These are phyloP conservation scores for Plutomurus gul DNA, from an alignment of 1,140 invertebrate species.

Conservation along the genomic window DNA sequence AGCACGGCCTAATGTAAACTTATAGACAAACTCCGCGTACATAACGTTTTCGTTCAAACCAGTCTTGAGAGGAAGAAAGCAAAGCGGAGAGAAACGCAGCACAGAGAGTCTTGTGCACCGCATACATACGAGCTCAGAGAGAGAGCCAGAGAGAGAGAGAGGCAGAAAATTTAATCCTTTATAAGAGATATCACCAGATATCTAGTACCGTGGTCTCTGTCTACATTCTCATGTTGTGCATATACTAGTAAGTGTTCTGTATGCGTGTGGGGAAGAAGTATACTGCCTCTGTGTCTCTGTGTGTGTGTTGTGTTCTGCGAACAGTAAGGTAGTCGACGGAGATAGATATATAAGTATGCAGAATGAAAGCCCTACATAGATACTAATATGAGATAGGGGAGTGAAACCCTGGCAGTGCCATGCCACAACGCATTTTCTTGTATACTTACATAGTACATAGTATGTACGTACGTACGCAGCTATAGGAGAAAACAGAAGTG, in stretches of 20 bases:
- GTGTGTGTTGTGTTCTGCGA: not conserved
- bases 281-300: not conserved
- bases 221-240: no score
- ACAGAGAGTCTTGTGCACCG: no score
- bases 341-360: not conserved
- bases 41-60: not conserved
- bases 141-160: not conserved
- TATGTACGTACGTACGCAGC: no score
- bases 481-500: no score
- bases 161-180: not conserved
- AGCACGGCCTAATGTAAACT: not conserved
- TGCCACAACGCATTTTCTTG: no score
- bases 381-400: not conserved
- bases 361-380: no score
- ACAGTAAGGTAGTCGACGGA: not conserved
- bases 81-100: no score
- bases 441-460: no score
- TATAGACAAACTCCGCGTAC: not conserved
- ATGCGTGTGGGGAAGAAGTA: not conserved
- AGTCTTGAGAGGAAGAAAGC: not conserved
- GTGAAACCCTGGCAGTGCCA: no score
- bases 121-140: not conserved
- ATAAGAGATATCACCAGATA: not conserved
- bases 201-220: not conserved
- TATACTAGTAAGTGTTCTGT: no score